phyloP scores from a whole-genome alignment of 1,140 invertebrate genomes.

The Brachionus paranguensis region DNA sequence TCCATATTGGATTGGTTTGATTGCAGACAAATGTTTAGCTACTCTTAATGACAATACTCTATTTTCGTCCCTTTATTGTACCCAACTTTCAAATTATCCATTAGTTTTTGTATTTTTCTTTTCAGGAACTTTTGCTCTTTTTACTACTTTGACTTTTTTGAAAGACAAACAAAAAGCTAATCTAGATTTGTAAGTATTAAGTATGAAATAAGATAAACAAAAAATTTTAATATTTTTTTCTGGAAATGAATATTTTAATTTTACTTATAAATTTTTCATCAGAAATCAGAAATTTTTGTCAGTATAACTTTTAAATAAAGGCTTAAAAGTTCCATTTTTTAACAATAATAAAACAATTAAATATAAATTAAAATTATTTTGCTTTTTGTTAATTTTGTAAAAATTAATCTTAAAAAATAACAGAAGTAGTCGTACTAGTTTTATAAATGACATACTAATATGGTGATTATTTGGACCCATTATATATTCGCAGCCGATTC shows the following conservation, averaged over 20 bases:
- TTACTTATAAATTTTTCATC: background rate
- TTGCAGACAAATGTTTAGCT: constrained; percentile 22
- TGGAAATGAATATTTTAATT: background rate
- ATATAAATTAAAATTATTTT: too few species aligned
- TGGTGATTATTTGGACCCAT: too few species aligned
- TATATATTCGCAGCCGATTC: too few species aligned
- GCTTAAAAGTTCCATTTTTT: too few species aligned
- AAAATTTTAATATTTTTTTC: background rate
- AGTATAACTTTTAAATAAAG: too few species aligned
- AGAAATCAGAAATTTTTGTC: too few species aligned
- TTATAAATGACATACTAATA: too few species aligned
- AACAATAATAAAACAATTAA: too few species aligned
- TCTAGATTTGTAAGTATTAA: too few species aligned
- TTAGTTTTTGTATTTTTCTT: constrained; percentile 28
- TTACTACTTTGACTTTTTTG: background rate
- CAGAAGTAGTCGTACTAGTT: too few species aligned
- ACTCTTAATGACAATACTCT: background rate
- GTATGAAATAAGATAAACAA: background rate
- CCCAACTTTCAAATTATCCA: constrained; percentile 28
- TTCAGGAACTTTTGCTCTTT: background rate
- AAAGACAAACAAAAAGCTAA: background rate
- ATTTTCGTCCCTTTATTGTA: background rate
- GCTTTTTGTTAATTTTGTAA: too few species aligned
- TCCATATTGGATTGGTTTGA: constrained; percentile 37
- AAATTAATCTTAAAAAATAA: too few species aligned